Base-by-base conservation (phyloP, 2,797 vertebrate species). In the Coranthus polyacanthus region DNA sequence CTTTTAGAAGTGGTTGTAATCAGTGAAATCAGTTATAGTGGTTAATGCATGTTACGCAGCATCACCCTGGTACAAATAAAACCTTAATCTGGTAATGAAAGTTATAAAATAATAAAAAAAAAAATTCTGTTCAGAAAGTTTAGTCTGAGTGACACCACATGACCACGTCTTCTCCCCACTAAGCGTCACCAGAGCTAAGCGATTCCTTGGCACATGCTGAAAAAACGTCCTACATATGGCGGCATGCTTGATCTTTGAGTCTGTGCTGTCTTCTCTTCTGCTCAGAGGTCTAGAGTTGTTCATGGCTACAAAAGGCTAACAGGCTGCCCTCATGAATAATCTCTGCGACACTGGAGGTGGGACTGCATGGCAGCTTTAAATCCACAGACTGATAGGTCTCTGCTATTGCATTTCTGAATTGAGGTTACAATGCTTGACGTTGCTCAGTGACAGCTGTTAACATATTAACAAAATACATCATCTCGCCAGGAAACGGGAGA, bases 1-100 rank as follows among this genome's bases (percentile, higher is more conserved):
- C 45, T 64, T 60, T 39, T 36, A 51, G 32, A 59, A 78, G 82
- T 81, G 65, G 79, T 85, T 65, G 56, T 72, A 62, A 72, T 85
- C 78, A 87, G 73, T 82, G 57, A 83, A 85, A 72, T 83, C 71
- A 88, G 51, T 70, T 81, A 69, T 68, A 89, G 88, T 91, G 88
- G 85, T 90, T 88, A 85, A 85, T 80, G 72, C 42, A 26, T 70
- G 68, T 65, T 64, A 61, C 46, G 74, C 42, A 72, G 60, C 71
- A 74, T 83, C 76, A 78, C 56, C 22, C 37, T 45, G 51, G 52
- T 39, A 58, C 59, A 71, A 59, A 42, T 60, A 24, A 68, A 83
- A 77, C 38, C 16, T 50, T 44, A 4, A 46, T 51, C 29, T 63
- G 50, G 21, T 44, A 70, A 76, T 62, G 45, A 15, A 72, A 51